A percentile compares a stretch with the other conserved stretches of the same genome.
Evolutionary conservation across 2,797 vertebrate species (phyloP).

Genomic region (Neoniphon sammara): DNA sequence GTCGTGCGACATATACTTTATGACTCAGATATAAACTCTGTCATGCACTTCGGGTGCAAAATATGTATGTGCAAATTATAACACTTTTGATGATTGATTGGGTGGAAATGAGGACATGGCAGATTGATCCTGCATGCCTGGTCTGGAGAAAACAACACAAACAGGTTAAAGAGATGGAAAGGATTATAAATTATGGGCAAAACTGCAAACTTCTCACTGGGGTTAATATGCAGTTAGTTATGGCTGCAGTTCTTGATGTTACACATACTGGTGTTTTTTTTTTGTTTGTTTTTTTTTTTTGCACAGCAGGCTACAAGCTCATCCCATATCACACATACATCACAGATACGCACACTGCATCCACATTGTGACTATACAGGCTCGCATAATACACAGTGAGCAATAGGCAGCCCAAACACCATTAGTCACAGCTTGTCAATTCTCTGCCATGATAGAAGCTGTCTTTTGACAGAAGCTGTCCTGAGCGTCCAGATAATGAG

Average conservation of each 20-base stretch:
- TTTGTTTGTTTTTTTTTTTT: too few species aligned
- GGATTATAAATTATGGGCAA: too few species aligned
- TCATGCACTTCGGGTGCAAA: not conserved
- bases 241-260: not conserved
- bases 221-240: not conserved
- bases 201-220: too few species aligned
- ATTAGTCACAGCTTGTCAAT: not conserved
- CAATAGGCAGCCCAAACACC: too few species aligned
- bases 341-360: not conserved
- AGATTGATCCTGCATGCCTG: not conserved
- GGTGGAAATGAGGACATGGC: not conserved
- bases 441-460: not conserved
- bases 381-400: not conserved
- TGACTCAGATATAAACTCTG: constrained; percentile 13
- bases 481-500: constrained; percentile 23
- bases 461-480: constrained; percentile 13
- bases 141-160: too few species aligned
- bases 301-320: too few species aligned
- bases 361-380: not conserved
- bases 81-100: not conserved
- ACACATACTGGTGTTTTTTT: too few species aligned
- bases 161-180: too few species aligned
- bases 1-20: constrained; percentile 1
- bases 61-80: not conserved
- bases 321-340: too few species aligned